These are phyloP conservation scores for Pristionchus japonicus DNA, from an alignment of 2,888 invertebrate genomes.

Conservation along the genomic window DNA sequence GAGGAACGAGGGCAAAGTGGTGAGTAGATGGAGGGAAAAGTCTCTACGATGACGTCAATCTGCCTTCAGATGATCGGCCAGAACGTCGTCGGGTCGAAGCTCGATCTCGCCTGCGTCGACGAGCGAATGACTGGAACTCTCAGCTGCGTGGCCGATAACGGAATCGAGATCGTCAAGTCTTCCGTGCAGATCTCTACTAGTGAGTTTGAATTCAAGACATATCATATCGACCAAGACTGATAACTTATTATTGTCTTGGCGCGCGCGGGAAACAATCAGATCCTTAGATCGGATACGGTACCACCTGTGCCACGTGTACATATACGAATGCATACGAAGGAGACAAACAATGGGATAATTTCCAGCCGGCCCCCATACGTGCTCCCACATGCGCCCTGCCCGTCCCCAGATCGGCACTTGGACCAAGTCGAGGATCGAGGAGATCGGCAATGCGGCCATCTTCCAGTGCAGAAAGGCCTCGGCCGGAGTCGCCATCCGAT, in stretches of 20 bases:
- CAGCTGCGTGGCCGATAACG: slow-evolving; percentile 27
- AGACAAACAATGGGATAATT: not conserved
- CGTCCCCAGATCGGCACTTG: slow-evolving; percentile 7
- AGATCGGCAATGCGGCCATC: slow-evolving; percentile 32
- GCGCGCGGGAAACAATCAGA: not conserved
- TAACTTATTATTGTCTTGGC: too few relatives aligned
- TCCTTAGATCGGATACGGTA: not conserved
- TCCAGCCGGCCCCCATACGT: slow-evolving; percentile 7
- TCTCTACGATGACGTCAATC: not conserved
- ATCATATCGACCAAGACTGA: too few relatives aligned
- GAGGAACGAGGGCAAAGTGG: not conserved
- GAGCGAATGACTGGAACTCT: slow-evolving; percentile 2
- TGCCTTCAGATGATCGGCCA: slow-evolving; percentile 33
- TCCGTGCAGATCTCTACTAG: slow-evolving; percentile 20
- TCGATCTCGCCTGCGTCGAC: slow-evolving; percentile 28
- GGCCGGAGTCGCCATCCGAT: not conserved
- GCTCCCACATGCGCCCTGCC: not conserved
- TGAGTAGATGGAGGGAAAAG: not conserved
- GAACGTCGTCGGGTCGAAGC: not conserved
- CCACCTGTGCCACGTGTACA: not conserved
- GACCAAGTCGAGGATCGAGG: slow-evolving; percentile 34
- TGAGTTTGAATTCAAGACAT: too few relatives aligned
- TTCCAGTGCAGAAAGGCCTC: slow-evolving; percentile 26
- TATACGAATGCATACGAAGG: not conserved
- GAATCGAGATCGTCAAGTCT: not conserved